Evolutionary conservation across 2,113 vertebrate genomes (phyloP).

Genomic region (Chrysochloris asiatica): DNA sequence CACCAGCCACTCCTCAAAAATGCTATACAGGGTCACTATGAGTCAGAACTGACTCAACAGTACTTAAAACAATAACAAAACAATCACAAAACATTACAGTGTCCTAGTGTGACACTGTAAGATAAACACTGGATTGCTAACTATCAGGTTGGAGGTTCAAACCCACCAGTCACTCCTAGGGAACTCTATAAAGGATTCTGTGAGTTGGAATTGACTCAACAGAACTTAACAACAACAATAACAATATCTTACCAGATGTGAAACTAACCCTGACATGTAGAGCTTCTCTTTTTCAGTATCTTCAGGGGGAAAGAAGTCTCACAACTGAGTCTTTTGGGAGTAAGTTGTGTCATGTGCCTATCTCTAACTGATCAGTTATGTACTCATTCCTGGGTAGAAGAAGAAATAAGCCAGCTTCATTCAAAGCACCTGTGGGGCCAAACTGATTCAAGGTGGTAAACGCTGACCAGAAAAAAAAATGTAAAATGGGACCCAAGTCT

Average conservation of each 20-base stretch:
- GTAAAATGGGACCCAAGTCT: not conserved
- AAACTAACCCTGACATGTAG: not conserved
- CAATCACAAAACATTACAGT: too few relatives aligned
- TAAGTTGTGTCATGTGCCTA: not conserved
- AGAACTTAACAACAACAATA: too few relatives aligned
- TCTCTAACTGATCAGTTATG: not conserved
- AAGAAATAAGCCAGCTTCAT: not conserved
- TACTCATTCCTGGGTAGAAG: not conserved
- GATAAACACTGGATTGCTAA: too few relatives aligned
- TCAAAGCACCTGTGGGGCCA: not conserved
- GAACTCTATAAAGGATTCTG: too few relatives aligned
- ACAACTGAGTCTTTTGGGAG: not conserved
- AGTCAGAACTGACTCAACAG: too few relatives aligned
- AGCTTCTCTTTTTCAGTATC: not conserved
- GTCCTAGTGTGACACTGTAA: too few relatives aligned
- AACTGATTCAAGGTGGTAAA: not conserved
- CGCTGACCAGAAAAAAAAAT: not conserved
- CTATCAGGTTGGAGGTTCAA: too few relatives aligned
- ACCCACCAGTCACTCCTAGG: too few relatives aligned
- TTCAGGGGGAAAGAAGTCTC: not conserved
- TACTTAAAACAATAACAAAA: too few relatives aligned
- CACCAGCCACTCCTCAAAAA: too few relatives aligned
- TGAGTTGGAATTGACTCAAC: too few relatives aligned
- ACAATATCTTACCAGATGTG: not conserved
- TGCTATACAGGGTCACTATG: too few relatives aligned